These are phyloP conservation scores for Ciconia boyciana DNA, from an alignment of 2,113 vertebrate species.

Conservation along the genomic window DNA sequence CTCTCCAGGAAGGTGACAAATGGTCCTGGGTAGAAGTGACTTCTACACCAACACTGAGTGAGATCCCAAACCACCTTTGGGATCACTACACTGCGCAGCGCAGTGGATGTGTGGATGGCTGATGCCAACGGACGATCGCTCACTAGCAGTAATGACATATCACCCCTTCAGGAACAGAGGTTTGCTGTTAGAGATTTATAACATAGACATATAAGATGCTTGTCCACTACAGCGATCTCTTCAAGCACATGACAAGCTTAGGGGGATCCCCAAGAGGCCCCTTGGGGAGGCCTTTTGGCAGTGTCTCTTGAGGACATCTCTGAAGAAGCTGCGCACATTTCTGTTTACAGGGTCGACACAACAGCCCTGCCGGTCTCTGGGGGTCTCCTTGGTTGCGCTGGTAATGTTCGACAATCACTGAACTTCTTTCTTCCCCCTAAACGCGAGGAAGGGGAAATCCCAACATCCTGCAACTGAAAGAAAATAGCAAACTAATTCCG, in stretches of 20 bases:
- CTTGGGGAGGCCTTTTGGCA: background rate
- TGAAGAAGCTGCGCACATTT: background rate
- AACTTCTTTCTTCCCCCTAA: background rate
- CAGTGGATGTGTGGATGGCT: rapidly evolving
- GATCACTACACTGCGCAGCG: rapidly evolving
- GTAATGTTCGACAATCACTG: background rate
- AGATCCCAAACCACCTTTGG: background rate
- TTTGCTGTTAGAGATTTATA: background rate
- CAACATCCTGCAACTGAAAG: constrained; percentile 8
- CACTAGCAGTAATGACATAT: rapidly evolving
- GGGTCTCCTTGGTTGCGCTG: background rate
- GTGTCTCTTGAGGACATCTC: background rate
- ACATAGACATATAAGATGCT: background rate
- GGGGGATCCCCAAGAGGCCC: rapidly evolving
- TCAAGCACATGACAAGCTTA: background rate
- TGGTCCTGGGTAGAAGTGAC: background rate
- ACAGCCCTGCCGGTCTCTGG: background rate
- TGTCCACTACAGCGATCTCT: background rate
- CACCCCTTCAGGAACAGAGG: background rate
- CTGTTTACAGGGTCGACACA: background rate
- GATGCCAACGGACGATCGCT: rapidly evolving
- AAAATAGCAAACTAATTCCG: constrained; percentile 12
- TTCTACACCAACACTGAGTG: background rate
- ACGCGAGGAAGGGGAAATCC: background rate
- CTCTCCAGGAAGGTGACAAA: background rate